These are phyloP conservation scores for Apamea sordens DNA, from an alignment of 2,888 invertebrate genomes.

Conservation along the genomic window DNA sequence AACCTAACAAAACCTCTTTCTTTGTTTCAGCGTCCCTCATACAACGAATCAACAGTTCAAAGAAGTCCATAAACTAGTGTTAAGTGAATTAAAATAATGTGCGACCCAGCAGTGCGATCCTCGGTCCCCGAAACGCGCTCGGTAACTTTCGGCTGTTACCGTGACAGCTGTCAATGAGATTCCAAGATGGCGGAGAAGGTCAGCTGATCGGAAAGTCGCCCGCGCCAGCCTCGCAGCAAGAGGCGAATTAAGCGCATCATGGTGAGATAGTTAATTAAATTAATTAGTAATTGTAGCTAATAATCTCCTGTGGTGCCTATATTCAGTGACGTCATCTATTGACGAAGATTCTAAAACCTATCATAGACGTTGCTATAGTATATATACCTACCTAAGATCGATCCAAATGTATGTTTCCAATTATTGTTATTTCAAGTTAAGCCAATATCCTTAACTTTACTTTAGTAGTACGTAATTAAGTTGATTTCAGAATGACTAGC, in stretches of 20 bases:
- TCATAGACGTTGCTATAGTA: not conserved
- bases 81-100: slow-evolving; percentile 70
- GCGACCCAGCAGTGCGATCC: slow-evolving; percentile 63
- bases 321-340: slow-evolving; percentile 28
- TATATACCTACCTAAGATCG: too few species aligned
- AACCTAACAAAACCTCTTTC: slow-evolving; percentile 28
- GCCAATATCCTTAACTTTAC: too few species aligned
- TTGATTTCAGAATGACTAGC: too few species aligned
- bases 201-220: slow-evolving; percentile 87
- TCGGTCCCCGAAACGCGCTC: slow-evolving; percentile 61
- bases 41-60: slow-evolving; percentile 59
- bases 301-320: slow-evolving; percentile 10
- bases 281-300: slow-evolving; percentile 46
- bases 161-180: slow-evolving; percentile 80
- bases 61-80: slow-evolving; percentile 45
- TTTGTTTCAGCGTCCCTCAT: slow-evolving; percentile 66
- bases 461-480: too few species aligned
- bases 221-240: slow-evolving; percentile 84
- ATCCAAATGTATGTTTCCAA: too few species aligned
- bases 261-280: slow-evolving; percentile 74
- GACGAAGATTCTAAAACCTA: not conserved
- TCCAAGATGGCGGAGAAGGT: slow-evolving; percentile 87
- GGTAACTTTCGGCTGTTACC: slow-evolving; percentile 70
- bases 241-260: slow-evolving; percentile 88
- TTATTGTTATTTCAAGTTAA: too few species aligned